A percentile compares a stretch with the other conserved stretches of the same genome.
Evolutionary conservation across 2,888 invertebrate genomes (phyloP).

Genomic region (Melitaea athalia): DNA sequence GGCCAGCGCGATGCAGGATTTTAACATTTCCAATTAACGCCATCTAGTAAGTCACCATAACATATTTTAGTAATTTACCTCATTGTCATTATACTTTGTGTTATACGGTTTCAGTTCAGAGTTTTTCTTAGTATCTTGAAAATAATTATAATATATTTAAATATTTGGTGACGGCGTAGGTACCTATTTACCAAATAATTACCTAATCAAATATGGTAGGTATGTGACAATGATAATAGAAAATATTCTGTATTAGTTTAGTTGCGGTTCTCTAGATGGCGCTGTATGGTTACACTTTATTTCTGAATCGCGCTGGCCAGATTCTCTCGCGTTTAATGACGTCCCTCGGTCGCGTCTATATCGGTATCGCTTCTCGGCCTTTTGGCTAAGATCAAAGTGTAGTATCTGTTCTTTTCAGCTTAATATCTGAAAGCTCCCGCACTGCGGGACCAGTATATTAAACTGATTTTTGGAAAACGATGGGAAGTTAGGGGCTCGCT

Average conservation of each 20-base stretch:
- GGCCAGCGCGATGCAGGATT: no score
- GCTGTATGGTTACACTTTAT: not conserved
- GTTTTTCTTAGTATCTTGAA: no score
- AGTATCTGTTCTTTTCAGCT: conserved; percentile 41
- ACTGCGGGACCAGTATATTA: conserved; percentile 48
- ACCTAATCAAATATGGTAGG: no score
- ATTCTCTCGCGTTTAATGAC: conserved; percentile 17
- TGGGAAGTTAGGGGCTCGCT: conserved; percentile 49
- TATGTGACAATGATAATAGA: no score
- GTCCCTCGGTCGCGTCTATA: not conserved
- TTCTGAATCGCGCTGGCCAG: conserved; percentile 25
- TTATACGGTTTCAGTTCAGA: no score
- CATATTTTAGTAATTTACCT: no score
- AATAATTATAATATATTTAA: no score
- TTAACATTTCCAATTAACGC: no score
- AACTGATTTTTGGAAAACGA: conserved; percentile 46
- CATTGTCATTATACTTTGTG: no score
- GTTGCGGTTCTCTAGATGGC: not conserved
- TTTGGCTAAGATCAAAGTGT: conserved; percentile 40
- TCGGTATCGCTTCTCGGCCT: conserved; percentile 39
- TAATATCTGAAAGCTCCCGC: conserved; percentile 47
- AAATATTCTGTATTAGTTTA: not conserved
- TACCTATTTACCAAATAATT: no score
- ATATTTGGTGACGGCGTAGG: no score
- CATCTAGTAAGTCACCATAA: no score